These are phyloP conservation scores for Stegodyphus mimosarum DNA, from an alignment of 1,140 invertebrate species.

Conservation along the genomic window DNA sequence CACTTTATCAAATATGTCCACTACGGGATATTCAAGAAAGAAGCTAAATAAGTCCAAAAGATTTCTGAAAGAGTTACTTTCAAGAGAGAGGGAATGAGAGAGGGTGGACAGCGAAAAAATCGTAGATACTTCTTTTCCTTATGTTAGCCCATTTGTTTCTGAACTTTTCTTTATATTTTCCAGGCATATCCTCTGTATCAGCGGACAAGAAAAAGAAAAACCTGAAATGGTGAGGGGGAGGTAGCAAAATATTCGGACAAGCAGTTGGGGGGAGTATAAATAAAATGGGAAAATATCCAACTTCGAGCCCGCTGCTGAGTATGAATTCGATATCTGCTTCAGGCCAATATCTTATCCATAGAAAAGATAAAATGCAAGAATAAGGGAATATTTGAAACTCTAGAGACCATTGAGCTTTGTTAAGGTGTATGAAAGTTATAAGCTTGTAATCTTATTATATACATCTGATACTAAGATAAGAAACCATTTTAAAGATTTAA, in stretches of 20 bases:
- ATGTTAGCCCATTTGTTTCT: constrained; percentile 16
- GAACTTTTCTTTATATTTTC: not conserved
- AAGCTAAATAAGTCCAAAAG: not conserved
- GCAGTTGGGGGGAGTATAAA: not conserved
- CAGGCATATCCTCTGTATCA: not conserved
- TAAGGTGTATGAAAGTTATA: too few relatives aligned
- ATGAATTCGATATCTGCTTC: not conserved
- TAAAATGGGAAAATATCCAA: not conserved
- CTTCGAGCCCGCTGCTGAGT: not conserved
- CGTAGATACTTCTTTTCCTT: constrained; percentile 16
- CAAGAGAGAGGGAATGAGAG: not conserved
- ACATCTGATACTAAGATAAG: too few relatives aligned
- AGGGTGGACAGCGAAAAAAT: not conserved
- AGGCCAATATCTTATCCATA: too few relatives aligned
- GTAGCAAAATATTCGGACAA: not conserved
- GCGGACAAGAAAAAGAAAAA: not conserved
- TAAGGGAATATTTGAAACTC: too few relatives aligned
- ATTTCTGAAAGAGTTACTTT: not conserved
- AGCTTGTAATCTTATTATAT: too few relatives aligned
- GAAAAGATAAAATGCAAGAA: too few relatives aligned
- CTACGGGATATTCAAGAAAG: too few relatives aligned
- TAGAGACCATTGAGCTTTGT: too few relatives aligned
- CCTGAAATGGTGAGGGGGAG: not conserved
- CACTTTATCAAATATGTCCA: too few relatives aligned
- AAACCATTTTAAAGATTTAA: too few relatives aligned